These are phyloP conservation scores for Phthorimaea operculella DNA, from an alignment of 1,140 invertebrate genomes.

Conservation along the genomic window DNA sequence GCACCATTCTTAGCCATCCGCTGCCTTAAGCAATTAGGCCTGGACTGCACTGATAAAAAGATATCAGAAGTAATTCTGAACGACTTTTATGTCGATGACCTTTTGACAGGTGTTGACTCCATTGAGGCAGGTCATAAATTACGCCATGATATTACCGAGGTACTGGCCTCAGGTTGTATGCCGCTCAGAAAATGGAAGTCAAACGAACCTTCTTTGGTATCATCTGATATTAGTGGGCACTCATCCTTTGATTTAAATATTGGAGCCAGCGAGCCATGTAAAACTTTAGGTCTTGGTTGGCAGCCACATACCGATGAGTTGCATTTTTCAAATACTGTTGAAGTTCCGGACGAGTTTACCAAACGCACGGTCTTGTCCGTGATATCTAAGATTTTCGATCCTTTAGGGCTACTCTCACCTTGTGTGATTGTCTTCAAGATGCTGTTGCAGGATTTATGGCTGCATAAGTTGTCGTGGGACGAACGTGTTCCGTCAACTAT, in stretches of 20 bases:
- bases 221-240: neutral
- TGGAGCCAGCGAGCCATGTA: neutral
- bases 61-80: conserved; percentile 16
- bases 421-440: neutral
- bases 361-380: neutral
- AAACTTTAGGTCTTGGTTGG: neutral
- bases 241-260: neutral
- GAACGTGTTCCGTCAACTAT: neutral
- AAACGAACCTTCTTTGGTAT: no score
- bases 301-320: neutral
- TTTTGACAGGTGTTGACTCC: conserved; percentile 33
- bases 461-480: neutral
- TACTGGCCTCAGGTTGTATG: neutral
- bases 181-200: neutral
- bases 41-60: conserved; percentile 6
- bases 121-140: conserved; percentile 10
- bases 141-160: conserved; percentile 6
- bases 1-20: conserved; percentile 1
- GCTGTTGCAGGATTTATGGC: neutral
- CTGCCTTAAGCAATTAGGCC: conserved; percentile 7
- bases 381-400: neutral
- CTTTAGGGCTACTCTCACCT: neutral
- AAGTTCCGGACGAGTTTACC: neutral
- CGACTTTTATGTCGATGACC: conserved; percentile 63
- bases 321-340: neutral